Evolutionary conservation across 2,888 invertebrate genomes (phyloP).

Genomic region (Lamproptera curius): DNA sequence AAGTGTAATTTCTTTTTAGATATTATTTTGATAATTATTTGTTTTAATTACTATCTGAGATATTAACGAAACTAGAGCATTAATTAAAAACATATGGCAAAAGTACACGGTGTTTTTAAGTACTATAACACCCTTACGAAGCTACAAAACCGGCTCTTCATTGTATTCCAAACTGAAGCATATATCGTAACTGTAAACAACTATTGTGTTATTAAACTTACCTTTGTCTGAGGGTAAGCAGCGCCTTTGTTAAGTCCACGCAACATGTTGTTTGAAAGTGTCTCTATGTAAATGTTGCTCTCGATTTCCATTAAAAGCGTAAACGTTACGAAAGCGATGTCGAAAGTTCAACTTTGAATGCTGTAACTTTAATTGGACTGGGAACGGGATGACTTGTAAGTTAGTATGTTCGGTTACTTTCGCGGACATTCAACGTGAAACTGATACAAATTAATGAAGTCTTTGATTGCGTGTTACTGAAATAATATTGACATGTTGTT

Average conservation of each 20-base stretch:
- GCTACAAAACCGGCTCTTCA: too few species aligned
- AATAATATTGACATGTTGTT: too few species aligned
- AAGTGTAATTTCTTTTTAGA: too few species aligned
- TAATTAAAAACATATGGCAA: too few species aligned
- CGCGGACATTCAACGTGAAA: neutral
- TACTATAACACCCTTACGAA: too few species aligned
- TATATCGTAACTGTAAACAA: conserved; percentile 9
- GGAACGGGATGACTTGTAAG: conserved; percentile 38
- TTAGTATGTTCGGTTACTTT: conserved; percentile 21
- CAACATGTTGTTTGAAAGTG: conserved; percentile 54
- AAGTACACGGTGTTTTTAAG: too few species aligned
- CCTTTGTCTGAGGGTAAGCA: conserved; percentile 30
- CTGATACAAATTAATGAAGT: too few species aligned
- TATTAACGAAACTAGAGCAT: too few species aligned
- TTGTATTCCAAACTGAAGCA: conserved; percentile 7
- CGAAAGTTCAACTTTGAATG: conserved; percentile 45
- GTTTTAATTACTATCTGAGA: too few species aligned
- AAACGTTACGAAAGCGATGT: conserved; percentile 44
- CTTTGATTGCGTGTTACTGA: too few species aligned
- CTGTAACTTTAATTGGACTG: conserved; percentile 53
- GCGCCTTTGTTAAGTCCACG: conserved; percentile 58
- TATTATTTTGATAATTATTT: too few species aligned
- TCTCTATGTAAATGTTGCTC: conserved; percentile 55
- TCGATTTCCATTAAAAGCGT: conserved; percentile 45
- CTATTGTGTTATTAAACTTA: conserved; percentile 16